Conservation (phyloP, 1,140 invertebrate genomes). For the Drosophila saltans region DNA sequence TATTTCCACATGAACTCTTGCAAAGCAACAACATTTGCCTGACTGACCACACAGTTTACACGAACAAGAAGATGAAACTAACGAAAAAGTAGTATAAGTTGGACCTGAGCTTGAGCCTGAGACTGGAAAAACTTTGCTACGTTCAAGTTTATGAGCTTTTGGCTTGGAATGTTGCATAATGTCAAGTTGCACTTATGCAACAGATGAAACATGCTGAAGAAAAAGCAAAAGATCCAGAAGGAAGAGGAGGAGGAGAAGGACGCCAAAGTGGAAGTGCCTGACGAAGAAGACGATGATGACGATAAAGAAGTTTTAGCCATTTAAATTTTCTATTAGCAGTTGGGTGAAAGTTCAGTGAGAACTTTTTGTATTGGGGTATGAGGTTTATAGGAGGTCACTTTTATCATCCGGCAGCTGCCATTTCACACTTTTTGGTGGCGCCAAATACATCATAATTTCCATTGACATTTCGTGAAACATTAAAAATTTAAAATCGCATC, state of each 20-base stretch:
- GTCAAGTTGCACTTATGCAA: conserved; percentile 60
- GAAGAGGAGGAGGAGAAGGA: neutral
- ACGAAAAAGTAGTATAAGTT: conserved; percentile 48
- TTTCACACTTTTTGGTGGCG: conserved; percentile 49
- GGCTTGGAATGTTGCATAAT: conserved; percentile 64
- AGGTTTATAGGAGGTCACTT: neutral
- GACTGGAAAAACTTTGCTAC: conserved; percentile 52
- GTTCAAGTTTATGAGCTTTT: conserved; percentile 66
- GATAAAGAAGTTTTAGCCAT: conserved; percentile 19
- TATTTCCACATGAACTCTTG: conserved; percentile 68
- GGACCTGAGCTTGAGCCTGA: conserved; percentile 15
- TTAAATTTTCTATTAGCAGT: conserved; percentile 72
- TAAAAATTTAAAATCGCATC: conserved; percentile 69
- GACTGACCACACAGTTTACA: conserved; percentile 68
- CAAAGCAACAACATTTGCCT: conserved; percentile 64
- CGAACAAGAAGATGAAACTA: conserved; percentile 28
- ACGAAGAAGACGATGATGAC: neutral
- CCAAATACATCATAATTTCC: conserved; percentile 73
- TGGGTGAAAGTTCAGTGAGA: conserved; percentile 25
- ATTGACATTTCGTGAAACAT: conserved; percentile 51
- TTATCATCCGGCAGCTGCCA: conserved; percentile 36
- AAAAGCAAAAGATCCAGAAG: neutral
- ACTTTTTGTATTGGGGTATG: conserved; percentile 8
- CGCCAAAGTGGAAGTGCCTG: too few species aligned
- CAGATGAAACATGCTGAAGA: conserved; percentile 39